These are phyloP conservation scores for Linepithema humile DNA, from an alignment of 1,140 invertebrate genomes.

Conservation along the genomic window DNA sequence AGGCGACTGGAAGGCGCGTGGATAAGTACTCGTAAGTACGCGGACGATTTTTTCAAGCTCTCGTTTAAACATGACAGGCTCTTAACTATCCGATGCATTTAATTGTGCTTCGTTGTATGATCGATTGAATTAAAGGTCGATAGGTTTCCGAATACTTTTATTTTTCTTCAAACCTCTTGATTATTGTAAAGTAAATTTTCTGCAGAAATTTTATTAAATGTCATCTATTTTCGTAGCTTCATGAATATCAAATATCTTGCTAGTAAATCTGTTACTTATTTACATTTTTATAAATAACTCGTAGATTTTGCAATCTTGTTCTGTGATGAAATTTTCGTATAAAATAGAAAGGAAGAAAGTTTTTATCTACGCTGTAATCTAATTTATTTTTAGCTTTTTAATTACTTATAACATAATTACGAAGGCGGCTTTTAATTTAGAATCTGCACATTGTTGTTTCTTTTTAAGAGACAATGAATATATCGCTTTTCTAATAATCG, in stretches of 20 bases:
- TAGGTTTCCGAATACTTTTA: not conserved
- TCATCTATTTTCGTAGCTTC: not conserved
- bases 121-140: not conserved
- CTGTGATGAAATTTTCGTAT: not conserved
- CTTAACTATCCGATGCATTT: not conserved
- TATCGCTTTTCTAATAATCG: not conserved
- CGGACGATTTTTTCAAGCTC: conserved; percentile 2
- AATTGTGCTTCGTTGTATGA: not conserved
- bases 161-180: not conserved
- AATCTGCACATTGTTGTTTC: not conserved
- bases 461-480: not conserved
- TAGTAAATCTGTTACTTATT: no score
- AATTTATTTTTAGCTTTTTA: not conserved
- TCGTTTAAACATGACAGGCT: conserved; percentile 2
- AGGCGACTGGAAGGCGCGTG: not conserved
- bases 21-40: conserved; percentile 18
- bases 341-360: not conserved
- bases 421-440: not conserved
- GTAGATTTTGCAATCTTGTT: not conserved
- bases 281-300: not conserved
- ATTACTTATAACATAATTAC: not conserved
- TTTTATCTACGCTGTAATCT: not conserved
- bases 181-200: not conserved
- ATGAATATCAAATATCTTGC: not conserved
- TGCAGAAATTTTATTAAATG: not conserved